These are phyloP conservation scores for Leucophenga varia DNA, from an alignment of 1,140 invertebrate genomes.

Conservation along the genomic window DNA sequence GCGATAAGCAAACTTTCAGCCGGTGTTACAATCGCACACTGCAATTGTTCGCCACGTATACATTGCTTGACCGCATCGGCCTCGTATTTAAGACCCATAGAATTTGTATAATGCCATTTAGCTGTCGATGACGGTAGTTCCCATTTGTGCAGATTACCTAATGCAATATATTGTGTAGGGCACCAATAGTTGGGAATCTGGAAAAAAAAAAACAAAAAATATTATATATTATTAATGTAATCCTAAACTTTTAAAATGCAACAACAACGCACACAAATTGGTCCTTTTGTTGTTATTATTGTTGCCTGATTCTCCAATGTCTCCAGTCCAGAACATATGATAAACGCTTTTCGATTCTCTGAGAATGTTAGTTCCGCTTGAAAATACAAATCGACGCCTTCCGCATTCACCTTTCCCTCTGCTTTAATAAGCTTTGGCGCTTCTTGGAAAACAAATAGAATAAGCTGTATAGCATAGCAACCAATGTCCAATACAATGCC, in stretches of 20 bases:
- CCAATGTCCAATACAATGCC: constrained; percentile 79
- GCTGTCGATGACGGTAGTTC: constrained; percentile 59
- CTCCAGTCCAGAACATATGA: constrained; percentile 62
- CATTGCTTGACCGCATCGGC: constrained; percentile 66
- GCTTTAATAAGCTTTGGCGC: constrained; percentile 65
- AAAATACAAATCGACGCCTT: constrained; percentile 69
- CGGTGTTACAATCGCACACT: constrained; percentile 62
- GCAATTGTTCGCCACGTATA: constrained; percentile 57
- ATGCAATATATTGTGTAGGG: constrained; percentile 57
- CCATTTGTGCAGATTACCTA: constrained; percentile 59
- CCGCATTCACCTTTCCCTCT: constrained; percentile 66
- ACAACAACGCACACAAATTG: constrained; percentile 59
- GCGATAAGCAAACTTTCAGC: constrained; percentile 62
- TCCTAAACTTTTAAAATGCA: not conserved
- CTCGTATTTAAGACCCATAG: constrained; percentile 69
- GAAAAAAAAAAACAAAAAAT: constrained; percentile 16
- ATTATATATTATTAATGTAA: not conserved
- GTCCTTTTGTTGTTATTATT: constrained; percentile 71
- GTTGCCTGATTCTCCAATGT: constrained; percentile 66
- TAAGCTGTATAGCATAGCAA: constrained; percentile 77
- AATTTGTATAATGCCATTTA: constrained; percentile 67
- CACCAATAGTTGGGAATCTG: constrained; percentile 62
- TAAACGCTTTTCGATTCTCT: constrained; percentile 64
- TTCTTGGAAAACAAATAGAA: constrained; percentile 67
- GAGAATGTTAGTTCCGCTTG: constrained; percentile 66